These are phyloP conservation scores for Carollia perspicillata DNA, from an alignment of 2,113 vertebrate genomes.

Conservation along the genomic window DNA sequence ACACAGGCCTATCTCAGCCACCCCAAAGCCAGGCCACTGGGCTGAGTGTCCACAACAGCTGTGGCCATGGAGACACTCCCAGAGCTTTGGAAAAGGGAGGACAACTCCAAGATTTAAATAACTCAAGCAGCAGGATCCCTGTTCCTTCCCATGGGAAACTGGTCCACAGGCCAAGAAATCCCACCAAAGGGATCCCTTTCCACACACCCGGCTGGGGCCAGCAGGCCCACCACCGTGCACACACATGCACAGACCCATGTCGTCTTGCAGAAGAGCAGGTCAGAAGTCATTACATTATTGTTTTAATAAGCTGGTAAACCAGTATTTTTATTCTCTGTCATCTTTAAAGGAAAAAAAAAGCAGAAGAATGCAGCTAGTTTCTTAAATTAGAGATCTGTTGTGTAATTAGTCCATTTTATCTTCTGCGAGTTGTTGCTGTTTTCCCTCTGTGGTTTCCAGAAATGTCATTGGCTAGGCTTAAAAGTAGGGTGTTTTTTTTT, in stretches of 20 bases:
- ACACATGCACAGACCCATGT: neutral
- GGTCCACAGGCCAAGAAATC: slow-evolving; percentile 46
- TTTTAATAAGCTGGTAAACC: slow-evolving; percentile 65
- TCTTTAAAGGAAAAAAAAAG: slow-evolving; percentile 54
- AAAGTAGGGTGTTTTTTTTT: slow-evolving; percentile 68
- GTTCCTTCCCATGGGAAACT: slow-evolving; percentile 71
- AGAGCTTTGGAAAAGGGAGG: slow-evolving; percentile 56
- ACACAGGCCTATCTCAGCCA: neutral
- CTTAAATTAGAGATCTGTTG: slow-evolving; percentile 73
- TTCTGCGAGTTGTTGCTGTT: slow-evolving; percentile 69
- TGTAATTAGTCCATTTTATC: slow-evolving; percentile 62
- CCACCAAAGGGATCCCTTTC: neutral
- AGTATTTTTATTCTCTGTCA: slow-evolving; percentile 72
- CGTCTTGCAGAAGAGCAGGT: neutral
- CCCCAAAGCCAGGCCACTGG: slow-evolving; percentile 11
- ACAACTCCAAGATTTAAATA: slow-evolving; percentile 70
- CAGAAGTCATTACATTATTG: neutral
- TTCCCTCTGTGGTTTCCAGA: slow-evolving; percentile 76
- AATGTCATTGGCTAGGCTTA: slow-evolving; percentile 76
- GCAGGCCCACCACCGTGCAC: neutral
- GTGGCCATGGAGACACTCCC: slow-evolving; percentile 46
- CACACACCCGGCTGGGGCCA: neutral
- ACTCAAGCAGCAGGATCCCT: slow-evolving; percentile 59
- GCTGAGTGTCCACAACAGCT: slow-evolving; percentile 28
- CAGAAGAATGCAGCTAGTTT: slow-evolving; percentile 71